A percentile compares a stretch with the other conserved stretches of the same genome.
Conservation (phyloP, 1,140 invertebrate species). For the Procambarus virginalis region DNA sequence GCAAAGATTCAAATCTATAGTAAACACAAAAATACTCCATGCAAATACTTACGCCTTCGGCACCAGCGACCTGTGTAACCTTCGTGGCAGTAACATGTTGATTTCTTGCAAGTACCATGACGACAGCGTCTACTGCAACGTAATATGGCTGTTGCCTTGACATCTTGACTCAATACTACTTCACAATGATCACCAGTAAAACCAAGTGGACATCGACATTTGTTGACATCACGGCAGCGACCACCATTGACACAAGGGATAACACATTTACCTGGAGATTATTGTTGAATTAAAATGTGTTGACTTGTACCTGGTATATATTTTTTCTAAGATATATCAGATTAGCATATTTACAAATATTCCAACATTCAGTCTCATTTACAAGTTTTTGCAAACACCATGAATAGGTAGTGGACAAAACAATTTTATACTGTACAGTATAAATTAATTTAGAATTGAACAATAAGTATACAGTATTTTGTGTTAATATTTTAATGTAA, state of each 20-base stretch:
- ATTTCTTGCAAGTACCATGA: slow-evolving; percentile 47
- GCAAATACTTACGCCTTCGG: slow-evolving; percentile 48
- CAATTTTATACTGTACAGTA: too few relatives aligned
- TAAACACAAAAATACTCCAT: too few relatives aligned
- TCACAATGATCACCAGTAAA: slow-evolving; percentile 90
- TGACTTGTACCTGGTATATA: too few relatives aligned
- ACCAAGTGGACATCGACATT: slow-evolving; percentile 86
- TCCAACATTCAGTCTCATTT: too few relatives aligned
- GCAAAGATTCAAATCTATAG: too few relatives aligned
- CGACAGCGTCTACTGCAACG: slow-evolving; percentile 51
- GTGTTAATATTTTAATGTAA: too few relatives aligned
- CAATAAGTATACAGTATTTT: too few relatives aligned
- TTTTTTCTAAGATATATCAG: too few relatives aligned
- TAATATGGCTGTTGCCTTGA: not conserved
- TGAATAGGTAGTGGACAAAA: too few relatives aligned
- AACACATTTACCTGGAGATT: slow-evolving; percentile 85
- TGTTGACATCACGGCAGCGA: slow-evolving; percentile 88
- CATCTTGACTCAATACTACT: slow-evolving; percentile 76
- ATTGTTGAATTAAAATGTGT: not conserved
- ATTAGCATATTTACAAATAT: too few relatives aligned
- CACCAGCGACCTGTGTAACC: slow-evolving; percentile 62
- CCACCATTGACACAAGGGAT: slow-evolving; percentile 91
- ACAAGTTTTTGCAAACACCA: too few relatives aligned
- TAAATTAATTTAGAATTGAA: too few relatives aligned
- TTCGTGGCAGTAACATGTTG: slow-evolving; percentile 36